Conservation (phyloP, 2,888 invertebrate species). For the Epistrophe grossulariae region DNA sequence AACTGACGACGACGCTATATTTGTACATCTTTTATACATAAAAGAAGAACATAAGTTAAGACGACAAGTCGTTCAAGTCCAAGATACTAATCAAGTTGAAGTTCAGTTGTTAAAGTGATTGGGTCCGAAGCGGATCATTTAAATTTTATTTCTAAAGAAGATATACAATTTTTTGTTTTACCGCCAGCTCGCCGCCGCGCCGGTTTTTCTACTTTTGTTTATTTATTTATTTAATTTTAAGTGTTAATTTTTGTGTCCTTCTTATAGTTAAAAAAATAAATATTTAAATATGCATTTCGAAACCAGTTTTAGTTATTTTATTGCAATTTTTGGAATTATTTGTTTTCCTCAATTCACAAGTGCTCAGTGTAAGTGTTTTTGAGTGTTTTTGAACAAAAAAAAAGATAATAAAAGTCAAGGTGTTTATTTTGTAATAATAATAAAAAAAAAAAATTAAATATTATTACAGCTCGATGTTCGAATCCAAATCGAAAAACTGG, state of each 20-base stretch:
- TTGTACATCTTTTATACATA: conserved; percentile 27
- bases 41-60: conserved; percentile 45
- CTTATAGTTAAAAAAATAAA: conserved; percentile 40
- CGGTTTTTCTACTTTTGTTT: conserved; percentile 30
- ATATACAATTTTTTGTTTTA: not conserved
- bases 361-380: conserved; percentile 76
- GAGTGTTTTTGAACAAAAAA: not conserved
- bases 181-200: conserved; percentile 6
- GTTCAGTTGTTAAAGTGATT: conserved; percentile 70
- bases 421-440: conserved; percentile 31
- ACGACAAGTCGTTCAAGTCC: conserved; percentile 64
- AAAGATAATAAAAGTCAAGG: not conserved
- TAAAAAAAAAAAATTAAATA: not conserved
- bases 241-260: conserved; percentile 52
- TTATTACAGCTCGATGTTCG: conserved; percentile 84
- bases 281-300: conserved; percentile 44
- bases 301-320: conserved; percentile 36
- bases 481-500: conserved; percentile 82
- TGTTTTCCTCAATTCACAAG: conserved; percentile 58
- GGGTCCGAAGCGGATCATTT: conserved; percentile 54
- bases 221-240: conserved; percentile 32
- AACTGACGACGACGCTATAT: conserved; percentile 21
- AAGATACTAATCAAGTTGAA: conserved; percentile 72
- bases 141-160: conserved; percentile 2
- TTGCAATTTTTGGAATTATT: conserved; percentile 43